These are phyloP conservation scores for Aradophagus sp. DNA, from an alignment of 1,140 invertebrate genomes.

Conservation along the genomic window DNA sequence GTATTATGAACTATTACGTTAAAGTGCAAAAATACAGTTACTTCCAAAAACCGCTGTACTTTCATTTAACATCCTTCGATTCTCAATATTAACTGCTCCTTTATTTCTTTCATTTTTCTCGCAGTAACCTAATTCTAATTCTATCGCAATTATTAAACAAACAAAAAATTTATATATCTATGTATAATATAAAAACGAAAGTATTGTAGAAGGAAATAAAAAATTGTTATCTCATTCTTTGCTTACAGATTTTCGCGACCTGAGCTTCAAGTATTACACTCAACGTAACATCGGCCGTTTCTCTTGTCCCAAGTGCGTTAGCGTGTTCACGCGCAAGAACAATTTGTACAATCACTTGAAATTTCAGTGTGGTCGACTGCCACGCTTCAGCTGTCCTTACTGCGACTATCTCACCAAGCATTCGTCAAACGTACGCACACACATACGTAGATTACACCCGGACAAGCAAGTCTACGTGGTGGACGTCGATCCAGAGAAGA, in stretches of 20 bases:
- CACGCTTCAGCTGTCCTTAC: slow-evolving; percentile 77
- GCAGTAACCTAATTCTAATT: not conserved
- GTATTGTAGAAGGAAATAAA: not conserved
- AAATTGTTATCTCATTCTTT: slow-evolving; percentile 10
- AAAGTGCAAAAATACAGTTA: slow-evolving; percentile 41
- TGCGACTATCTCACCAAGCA: slow-evolving; percentile 65
- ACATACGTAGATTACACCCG: slow-evolving; percentile 64
- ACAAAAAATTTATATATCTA: too few species aligned
- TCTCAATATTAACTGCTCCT: not conserved
- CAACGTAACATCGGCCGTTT: slow-evolving; percentile 15
- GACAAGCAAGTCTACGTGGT: slow-evolving; percentile 53
- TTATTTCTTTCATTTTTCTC: not conserved
- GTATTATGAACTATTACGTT: slow-evolving; percentile 48
- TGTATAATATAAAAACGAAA: too few species aligned
- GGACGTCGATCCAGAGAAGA: slow-evolving; percentile 51
- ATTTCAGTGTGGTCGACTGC: slow-evolving; percentile 77
- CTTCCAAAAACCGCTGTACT: slow-evolving; percentile 24
- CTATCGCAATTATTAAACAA: not conserved
- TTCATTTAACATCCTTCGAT: slow-evolving; percentile 10
- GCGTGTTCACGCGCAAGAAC: slow-evolving; percentile 78
- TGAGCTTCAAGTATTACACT: slow-evolving; percentile 10
- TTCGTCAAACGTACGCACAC: slow-evolving; percentile 65
- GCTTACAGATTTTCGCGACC: slow-evolving; percentile 24
- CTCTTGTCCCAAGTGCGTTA: slow-evolving; percentile 57
- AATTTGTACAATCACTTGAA: slow-evolving; percentile 78